A percentile compares a stretch with the other conserved stretches of the same genome.
Evolutionary conservation across 2,797 vertebrate genomes (phyloP).

Genomic region (Sciaenops ocellatus): DNA sequence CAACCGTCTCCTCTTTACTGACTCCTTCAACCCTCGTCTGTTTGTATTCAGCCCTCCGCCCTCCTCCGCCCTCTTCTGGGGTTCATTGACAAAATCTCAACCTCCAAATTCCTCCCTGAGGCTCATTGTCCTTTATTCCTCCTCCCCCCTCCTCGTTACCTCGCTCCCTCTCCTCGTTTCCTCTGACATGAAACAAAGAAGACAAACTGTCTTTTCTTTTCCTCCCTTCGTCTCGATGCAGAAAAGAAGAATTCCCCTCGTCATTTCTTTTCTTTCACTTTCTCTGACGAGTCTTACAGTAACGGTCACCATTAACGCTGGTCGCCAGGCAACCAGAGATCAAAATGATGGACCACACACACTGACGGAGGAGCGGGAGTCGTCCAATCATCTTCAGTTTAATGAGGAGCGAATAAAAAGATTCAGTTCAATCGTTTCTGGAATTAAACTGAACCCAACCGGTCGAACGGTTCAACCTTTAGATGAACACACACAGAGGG

Average conservation of each 20-base stretch:
- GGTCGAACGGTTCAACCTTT: too few species aligned
- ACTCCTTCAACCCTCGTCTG: not conserved
- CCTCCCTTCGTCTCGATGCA: not conserved
- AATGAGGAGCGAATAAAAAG: not conserved
- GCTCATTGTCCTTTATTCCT: not conserved
- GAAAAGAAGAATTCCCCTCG: not conserved
- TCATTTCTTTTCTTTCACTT: not conserved
- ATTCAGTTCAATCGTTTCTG: too few species aligned
- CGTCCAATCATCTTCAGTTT: conserved; percentile 1
- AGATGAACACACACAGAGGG: too few species aligned
- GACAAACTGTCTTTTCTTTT: too few species aligned
- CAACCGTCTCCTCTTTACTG: not conserved
- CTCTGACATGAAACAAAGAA: too few species aligned
- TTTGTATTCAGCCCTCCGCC: not conserved
- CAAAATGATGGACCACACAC: conserved; percentile 16
- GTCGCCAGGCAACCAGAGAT: not conserved
- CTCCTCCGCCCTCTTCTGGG: conserved; percentile 8
- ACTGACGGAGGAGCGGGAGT: not conserved
- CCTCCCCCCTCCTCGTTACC: not conserved
- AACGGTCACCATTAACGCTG: not conserved
- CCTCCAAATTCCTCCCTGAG: conserved; percentile 21
- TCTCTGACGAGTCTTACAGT: conserved; percentile 15
- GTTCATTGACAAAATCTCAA: conserved; percentile 26
- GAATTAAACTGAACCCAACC: too few species aligned
- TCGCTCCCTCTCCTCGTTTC: not conserved